Conservation (phyloP, 1,140 invertebrate species). For the Goniozus legneri region DNA sequence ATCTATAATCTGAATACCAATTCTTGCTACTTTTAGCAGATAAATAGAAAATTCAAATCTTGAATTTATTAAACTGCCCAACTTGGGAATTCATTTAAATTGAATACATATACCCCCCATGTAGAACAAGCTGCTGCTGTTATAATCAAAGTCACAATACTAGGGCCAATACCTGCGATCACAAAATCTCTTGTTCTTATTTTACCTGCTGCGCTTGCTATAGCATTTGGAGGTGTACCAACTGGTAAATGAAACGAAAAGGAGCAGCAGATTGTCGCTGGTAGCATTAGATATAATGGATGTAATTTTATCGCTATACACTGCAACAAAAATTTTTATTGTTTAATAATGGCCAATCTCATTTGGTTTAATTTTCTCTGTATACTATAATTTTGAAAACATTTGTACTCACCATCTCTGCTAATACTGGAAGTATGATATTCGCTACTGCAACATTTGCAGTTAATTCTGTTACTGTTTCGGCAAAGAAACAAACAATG, state of each 20-base stretch:
- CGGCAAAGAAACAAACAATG: constrained; percentile 52
- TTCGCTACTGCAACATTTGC: constrained; percentile 66
- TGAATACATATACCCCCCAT: constrained; percentile 58
- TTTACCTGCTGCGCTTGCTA: constrained; percentile 78
- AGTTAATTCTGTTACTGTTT: constrained; percentile 61
- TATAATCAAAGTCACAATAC: constrained; percentile 68
- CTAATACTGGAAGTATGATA: constrained; percentile 63
- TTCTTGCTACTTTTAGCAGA: background rate
- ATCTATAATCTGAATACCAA: background rate
- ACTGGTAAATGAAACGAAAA: constrained; percentile 72
- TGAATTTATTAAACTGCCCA: constrained; percentile 40
- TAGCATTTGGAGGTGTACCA: constrained; percentile 89
- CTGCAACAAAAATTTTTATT: constrained; percentile 40
- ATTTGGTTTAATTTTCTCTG: no score
- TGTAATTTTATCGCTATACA: constrained; percentile 58
- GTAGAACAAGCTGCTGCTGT: constrained; percentile 69
- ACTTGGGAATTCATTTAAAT: constrained; percentile 56
- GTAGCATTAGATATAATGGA: constrained; percentile 69
- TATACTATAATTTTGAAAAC: no score
- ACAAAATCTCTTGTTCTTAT: constrained; percentile 77
- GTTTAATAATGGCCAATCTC: background rate
- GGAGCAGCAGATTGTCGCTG: constrained; percentile 63
- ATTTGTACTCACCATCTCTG: constrained; percentile 58
- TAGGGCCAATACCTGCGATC: constrained; percentile 75
- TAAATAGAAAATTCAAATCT: constrained; percentile 5